A percentile compares a stretch with the other conserved stretches of the same genome.
Conservation (phyloP, 2,888 invertebrate genomes). For the Apodemia duryi region DNA sequence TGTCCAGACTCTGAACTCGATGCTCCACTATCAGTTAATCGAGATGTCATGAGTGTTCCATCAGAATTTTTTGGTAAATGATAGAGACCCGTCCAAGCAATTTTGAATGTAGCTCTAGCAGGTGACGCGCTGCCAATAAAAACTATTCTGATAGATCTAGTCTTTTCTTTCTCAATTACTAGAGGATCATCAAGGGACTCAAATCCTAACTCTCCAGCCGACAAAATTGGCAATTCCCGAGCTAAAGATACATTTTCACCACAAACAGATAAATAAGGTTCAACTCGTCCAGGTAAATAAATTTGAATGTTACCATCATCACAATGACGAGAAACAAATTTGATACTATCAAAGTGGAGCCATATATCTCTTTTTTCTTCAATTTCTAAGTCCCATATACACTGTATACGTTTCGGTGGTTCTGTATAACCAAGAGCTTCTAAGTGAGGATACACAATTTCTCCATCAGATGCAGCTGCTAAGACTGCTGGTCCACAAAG, state of each 20-base stretch:
- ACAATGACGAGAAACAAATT: constrained; percentile 90
- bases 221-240: constrained; percentile 88
- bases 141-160: constrained; percentile 83
- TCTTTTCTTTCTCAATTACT: constrained; percentile 79
- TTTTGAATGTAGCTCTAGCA: constrained; percentile 90
- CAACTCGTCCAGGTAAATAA: constrained; percentile 84
- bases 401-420: constrained; percentile 84
- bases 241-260: constrained; percentile 92
- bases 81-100: constrained; percentile 93
- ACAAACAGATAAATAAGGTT: constrained; percentile 89
- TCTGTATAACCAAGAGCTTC: constrained; percentile 86
- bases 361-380: constrained; percentile 91
- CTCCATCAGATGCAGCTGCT: constrained; percentile 89
- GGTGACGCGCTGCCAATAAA: constrained; percentile 88
- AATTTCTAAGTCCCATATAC: constrained; percentile 90
- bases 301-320: constrained; percentile 93
- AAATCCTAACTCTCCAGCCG: constrained; percentile 86
- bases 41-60: constrained; percentile 88
- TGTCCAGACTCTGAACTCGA: constrained; percentile 57
- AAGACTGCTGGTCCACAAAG: constrained; percentile 91
- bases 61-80: constrained; percentile 91
- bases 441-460: constrained; percentile 92
- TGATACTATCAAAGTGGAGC: constrained; percentile 92
- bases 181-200: constrained; percentile 77
- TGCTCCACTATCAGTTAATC: constrained; percentile 81